Evolutionary conservation across 2,888 invertebrate species (phyloP).

Genomic region (Drosophila melanosoma): DNA sequence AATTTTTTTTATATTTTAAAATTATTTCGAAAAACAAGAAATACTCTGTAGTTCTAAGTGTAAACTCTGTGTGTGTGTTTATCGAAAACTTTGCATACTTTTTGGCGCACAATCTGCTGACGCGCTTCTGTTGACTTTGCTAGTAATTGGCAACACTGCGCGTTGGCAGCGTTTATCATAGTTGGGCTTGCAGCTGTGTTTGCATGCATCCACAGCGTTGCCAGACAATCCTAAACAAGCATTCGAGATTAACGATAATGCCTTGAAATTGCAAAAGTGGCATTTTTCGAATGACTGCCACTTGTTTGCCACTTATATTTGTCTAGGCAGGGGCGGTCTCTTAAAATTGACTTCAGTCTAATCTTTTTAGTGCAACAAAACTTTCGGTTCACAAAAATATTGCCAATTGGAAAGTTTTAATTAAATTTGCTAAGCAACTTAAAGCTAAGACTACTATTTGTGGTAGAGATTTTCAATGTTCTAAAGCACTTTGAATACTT

Average conservation of each 20-base stretch:
- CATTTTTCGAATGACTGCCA: constrained; percentile 3
- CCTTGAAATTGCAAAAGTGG: constrained; percentile 24
- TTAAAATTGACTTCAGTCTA: not conserved
- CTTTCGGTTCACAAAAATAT: constrained; percentile 19
- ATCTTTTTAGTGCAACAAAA: constrained; percentile 18
- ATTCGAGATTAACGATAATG: constrained; percentile 47
- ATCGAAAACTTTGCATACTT: constrained; percentile 59
- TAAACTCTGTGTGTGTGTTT: constrained; percentile 11
- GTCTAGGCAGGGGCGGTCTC: not conserved
- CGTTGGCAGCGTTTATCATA: constrained; percentile 34
- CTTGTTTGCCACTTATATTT: constrained; percentile 23
- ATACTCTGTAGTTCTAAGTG: not conserved
- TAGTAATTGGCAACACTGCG: constrained; percentile 68
- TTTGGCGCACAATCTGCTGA: constrained; percentile 71
- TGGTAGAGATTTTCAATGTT: not conserved
- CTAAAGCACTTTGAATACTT: not conserved
- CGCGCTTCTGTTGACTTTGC: constrained; percentile 68
- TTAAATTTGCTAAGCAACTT: constrained; percentile 9
- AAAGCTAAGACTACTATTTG: not conserved
- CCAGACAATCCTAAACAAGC: constrained; percentile 44
- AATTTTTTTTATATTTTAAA: no score
- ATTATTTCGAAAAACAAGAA: not conserved
- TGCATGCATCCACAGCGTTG: constrained; percentile 37
- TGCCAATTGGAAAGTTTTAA: constrained; percentile 20
- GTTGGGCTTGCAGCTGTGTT: constrained; percentile 43